Conservation (phyloP, 2,797 vertebrate genomes). For the Pangasius krempfi region DNA sequence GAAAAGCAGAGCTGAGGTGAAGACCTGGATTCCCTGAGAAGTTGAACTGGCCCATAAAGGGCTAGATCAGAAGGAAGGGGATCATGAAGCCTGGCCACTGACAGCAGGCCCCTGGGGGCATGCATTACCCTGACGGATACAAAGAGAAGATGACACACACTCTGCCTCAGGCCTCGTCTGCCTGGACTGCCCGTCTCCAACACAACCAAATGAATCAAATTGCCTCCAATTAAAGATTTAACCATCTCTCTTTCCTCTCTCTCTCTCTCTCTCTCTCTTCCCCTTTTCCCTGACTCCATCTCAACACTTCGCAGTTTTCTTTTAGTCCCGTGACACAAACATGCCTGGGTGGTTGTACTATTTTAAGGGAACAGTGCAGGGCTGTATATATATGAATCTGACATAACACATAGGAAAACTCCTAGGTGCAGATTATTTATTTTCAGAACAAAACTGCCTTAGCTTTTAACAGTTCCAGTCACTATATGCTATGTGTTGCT, state of each 20-base stretch:
- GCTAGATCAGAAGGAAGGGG: constrained; percentile 74
- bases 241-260: constrained; percentile 62
- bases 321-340: constrained; percentile 55
- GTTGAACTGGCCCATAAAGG: constrained; percentile 74
- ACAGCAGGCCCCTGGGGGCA: constrained; percentile 74
- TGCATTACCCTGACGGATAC: constrained; percentile 74
- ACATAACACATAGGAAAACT: background rate
- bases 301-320: constrained; percentile 14
- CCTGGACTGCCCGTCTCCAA: constrained; percentile 74
- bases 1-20: constrained; percentile 3
- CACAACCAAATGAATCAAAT: constrained; percentile 74
- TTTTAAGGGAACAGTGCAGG: constrained; percentile 20
- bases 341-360: constrained; percentile 39
- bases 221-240: constrained; percentile 77
- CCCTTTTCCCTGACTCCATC: constrained; percentile 22
- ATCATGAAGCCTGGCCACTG: constrained; percentile 75
- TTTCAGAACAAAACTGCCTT: background rate
- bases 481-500: background rate
- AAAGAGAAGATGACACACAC: constrained; percentile 78
- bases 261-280: constrained; percentile 49
- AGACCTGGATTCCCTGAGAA: constrained; percentile 56
- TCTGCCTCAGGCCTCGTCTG: constrained; percentile 67
- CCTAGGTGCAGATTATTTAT: background rate
- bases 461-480: background rate
- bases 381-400: background rate